Evolutionary conservation across 1,140 invertebrate species (phyloP).

Genomic region (Pseudomyrmex cubaensis): DNA sequence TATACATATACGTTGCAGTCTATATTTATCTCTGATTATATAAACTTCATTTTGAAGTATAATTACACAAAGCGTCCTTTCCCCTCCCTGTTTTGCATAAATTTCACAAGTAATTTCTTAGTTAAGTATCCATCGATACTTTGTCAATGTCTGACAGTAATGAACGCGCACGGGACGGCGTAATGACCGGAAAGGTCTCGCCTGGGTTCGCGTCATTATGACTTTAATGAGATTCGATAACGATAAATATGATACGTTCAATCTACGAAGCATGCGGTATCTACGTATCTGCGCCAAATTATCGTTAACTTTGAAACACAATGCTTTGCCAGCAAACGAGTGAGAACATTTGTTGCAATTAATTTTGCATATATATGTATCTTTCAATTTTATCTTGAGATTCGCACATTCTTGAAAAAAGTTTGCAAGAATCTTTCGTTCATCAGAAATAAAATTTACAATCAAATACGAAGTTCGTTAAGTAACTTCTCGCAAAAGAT

Average conservation of each 20-base stretch:
- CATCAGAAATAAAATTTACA: conserved; percentile 34
- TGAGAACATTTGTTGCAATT: background rate
- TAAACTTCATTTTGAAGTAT: conserved; percentile 18
- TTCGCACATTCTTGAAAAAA: background rate
- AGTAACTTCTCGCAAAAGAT: conserved; percentile 37
- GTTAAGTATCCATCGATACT: background rate
- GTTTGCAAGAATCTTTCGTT: background rate
- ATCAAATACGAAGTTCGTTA: background rate
- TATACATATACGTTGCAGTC: background rate
- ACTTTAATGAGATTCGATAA: conserved; percentile 60
- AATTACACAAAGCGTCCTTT: background rate
- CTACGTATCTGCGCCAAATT: background rate
- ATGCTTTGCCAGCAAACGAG: background rate
- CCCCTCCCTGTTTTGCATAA: background rate
- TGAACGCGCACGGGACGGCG: background rate
- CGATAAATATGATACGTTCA: background rate
- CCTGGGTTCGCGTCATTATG: conserved; percentile 37
- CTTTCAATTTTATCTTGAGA: background rate
- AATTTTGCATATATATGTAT: background rate
- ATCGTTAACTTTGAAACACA: conserved; percentile 5
- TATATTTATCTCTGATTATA: conserved; percentile 11
- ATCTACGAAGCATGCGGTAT: background rate
- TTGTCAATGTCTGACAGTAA: conserved; percentile 26
- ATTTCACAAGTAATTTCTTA: background rate
- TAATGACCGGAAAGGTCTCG: background rate